phyloP scores from a whole-genome alignment of 2,113 vertebrate genomes.

The Sardina pilchardus region DNA sequence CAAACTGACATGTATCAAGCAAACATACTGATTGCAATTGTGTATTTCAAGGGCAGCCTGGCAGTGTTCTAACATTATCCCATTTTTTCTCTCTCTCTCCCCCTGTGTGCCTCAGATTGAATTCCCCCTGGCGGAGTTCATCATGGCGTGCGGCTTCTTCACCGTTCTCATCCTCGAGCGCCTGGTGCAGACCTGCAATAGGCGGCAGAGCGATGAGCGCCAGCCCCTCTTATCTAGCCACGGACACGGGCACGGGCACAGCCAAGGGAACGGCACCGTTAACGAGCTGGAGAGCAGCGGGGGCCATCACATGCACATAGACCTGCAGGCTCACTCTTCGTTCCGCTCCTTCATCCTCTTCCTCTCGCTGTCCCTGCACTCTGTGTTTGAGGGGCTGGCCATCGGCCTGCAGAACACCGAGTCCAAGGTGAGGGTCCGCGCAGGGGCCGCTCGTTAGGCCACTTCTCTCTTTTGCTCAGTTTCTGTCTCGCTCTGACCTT shows the following conservation, averaged over 20 bases:
- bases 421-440: slow-evolving; percentile 61
- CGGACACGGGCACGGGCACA: slow-evolving; percentile 19
- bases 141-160: slow-evolving; percentile 86
- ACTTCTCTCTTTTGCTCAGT: background rate
- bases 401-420: slow-evolving; percentile 82
- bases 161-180: slow-evolving; percentile 83
- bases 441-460: too few relatives aligned
- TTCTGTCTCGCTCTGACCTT: too few relatives aligned
- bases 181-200: slow-evolving; percentile 70
- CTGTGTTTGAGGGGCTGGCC: slow-evolving; percentile 85
- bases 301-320: slow-evolving; percentile 71
- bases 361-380: slow-evolving; percentile 86
- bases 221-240: slow-evolving; percentile 58
- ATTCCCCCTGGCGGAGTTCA: slow-evolving; percentile 81
- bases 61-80: background rate
- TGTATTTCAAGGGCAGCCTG: background rate
- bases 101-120: slow-evolving; percentile 53
- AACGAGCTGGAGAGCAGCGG: slow-evolving; percentile 63
- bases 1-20: background rate
- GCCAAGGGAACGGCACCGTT: background rate
- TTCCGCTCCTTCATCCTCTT: slow-evolving; percentile 85
- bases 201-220: slow-evolving; percentile 55
- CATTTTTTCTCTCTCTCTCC: background rate
- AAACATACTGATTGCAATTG: too few relatives aligned
- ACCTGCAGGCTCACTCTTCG: slow-evolving; percentile 74